These are phyloP conservation scores for Pristionchus mayeri DNA, from an alignment of 2,888 invertebrate species.

Conservation along the genomic window DNA sequence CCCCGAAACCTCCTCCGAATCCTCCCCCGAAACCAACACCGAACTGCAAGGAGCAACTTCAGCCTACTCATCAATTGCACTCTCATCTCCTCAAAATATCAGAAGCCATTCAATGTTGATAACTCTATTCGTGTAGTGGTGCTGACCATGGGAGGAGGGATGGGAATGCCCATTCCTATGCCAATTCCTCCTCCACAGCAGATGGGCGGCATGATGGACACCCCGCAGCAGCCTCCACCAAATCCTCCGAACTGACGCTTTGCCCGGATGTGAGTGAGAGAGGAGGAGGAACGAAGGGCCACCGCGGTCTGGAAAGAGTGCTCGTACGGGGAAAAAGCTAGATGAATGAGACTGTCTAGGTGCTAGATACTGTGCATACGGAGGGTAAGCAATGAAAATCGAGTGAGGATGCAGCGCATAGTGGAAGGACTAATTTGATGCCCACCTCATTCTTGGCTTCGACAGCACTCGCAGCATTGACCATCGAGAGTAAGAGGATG, in stretches of 20 bases:
- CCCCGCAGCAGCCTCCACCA: conserved; percentile 58
- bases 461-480: background rate
- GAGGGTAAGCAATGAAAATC: background rate
- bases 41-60: conserved; percentile 28
- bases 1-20: conserved; percentile 7
- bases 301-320: background rate
- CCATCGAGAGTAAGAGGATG: background rate
- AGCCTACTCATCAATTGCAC: too few relatives aligned
- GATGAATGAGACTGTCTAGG: too few relatives aligned
- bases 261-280: conserved; percentile 12
- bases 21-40: background rate
- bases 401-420: background rate
- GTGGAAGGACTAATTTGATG: background rate
- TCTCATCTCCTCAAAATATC: too few relatives aligned
- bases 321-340: too few relatives aligned
- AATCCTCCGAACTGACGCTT: conserved; percentile 48
- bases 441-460: conserved; percentile 26
- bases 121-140: too few relatives aligned
- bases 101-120: too few relatives aligned
- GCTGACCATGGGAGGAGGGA: conserved; percentile 49
- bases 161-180: conserved; percentile 39
- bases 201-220: conserved; percentile 54
- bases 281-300: background rate
- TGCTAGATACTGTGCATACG: too few relatives aligned
- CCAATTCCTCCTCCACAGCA: conserved; percentile 55